phyloP scores from a whole-genome alignment of 2,797 vertebrate genomes.

The Hyperoplus lanceolatus region DNA sequence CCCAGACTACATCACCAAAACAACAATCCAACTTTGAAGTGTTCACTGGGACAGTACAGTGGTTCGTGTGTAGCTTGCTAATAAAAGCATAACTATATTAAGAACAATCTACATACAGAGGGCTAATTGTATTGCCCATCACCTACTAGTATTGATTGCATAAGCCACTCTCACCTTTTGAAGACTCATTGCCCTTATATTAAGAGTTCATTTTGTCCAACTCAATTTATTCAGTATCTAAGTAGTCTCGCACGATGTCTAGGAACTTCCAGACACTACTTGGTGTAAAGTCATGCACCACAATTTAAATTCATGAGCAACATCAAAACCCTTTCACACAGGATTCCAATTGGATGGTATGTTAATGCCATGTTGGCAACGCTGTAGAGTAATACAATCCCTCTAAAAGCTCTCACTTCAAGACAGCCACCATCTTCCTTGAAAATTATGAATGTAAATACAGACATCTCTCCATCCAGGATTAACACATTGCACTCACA shows the following conservation, averaged over 20 bases:
- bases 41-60: constrained; percentile 8
- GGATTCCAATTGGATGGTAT: not conserved
- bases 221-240: constrained; percentile 41
- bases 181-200: constrained; percentile 14
- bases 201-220: constrained; percentile 44
- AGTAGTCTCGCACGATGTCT: constrained; percentile 49
- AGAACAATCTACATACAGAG: constrained; percentile 44
- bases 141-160: constrained; percentile 30
- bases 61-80: constrained; percentile 1
- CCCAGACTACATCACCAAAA: constrained; percentile 7
- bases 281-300: constrained; percentile 32
- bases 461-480: constrained; percentile 25
- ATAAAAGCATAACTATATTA: constrained; percentile 45
- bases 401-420: not conserved
- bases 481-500: constrained; percentile 54
- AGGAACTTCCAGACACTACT: constrained; percentile 27
- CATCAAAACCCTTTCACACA: constrained; percentile 33
- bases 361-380: constrained; percentile 18
- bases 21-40: constrained; percentile 10
- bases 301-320: constrained; percentile 21
- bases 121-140: constrained; percentile 19
- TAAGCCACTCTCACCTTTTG: constrained; percentile 5
- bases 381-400: constrained; percentile 35
- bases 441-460: constrained; percentile 44
- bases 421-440: constrained; percentile 25